Conservation (phyloP, 2,888 invertebrate genomes). For the Cheilosia urbana region DNA sequence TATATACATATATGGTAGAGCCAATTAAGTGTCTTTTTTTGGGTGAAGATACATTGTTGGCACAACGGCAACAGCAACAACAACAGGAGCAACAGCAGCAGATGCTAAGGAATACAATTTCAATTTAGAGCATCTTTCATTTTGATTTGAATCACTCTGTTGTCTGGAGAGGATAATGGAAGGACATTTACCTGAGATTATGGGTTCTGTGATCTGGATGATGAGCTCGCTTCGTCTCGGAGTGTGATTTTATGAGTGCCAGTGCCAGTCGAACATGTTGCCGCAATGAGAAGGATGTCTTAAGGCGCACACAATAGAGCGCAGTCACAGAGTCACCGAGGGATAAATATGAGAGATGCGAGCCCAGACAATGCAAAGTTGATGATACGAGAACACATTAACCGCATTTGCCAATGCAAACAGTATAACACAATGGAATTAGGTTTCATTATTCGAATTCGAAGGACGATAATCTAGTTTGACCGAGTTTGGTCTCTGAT, state of each 20-base stretch:
- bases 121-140: constrained; percentile 73
- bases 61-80: constrained; percentile 57
- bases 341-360: constrained; percentile 37
- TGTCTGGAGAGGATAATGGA: constrained; percentile 59
- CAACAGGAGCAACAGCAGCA: constrained; percentile 58
- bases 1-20: constrained; percentile 12
- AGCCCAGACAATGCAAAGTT: constrained; percentile 57
- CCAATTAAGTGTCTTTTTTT: constrained; percentile 70
- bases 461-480: background rate
- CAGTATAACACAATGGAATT: constrained; percentile 45
- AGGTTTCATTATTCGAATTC: constrained; percentile 26
- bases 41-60: constrained; percentile 39
- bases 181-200: constrained; percentile 70
- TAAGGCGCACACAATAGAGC: constrained; percentile 53
- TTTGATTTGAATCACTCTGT: constrained; percentile 62
- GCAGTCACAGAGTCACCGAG: constrained; percentile 53
- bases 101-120: constrained; percentile 67
- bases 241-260: constrained; percentile 69
- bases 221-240: constrained; percentile 67
- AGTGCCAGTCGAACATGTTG: constrained; percentile 62
- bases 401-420: constrained; percentile 59
- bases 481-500: background rate
- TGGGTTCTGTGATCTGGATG: constrained; percentile 70
- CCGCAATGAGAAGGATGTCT: constrained; percentile 72
- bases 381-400: constrained; percentile 72